Percentiles rank a stretch among this genome's conserved stretches.
Conservation (phyloP, 2,888 invertebrate species). For the Hirtodrosophila trivittata region DNA sequence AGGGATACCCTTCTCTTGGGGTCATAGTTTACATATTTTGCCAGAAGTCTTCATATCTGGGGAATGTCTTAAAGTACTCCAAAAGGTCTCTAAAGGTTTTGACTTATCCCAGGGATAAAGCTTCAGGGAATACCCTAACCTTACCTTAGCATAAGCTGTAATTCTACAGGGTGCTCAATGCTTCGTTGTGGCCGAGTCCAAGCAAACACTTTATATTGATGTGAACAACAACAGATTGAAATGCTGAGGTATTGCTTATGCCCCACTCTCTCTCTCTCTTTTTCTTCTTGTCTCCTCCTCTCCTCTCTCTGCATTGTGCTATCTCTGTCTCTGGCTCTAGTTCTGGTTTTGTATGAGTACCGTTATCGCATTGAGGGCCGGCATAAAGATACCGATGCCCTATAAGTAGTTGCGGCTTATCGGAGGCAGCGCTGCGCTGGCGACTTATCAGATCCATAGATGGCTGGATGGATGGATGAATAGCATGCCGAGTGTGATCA, state of each 20-base stretch:
- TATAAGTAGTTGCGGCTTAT: conserved; percentile 24
- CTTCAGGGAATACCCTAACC: too few species aligned
- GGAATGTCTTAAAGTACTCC: too few species aligned
- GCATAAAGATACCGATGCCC: conserved; percentile 26
- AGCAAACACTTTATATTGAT: background rate
- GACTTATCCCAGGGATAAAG: too few species aligned
- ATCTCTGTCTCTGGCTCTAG: background rate
- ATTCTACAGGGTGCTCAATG: conserved; percentile 6
- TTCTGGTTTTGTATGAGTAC: too few species aligned
- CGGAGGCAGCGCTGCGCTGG: conserved; percentile 13
- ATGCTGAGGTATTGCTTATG: background rate
- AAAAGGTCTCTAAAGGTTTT: too few species aligned
- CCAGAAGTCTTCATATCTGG: too few species aligned
- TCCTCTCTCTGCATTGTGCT: too few species aligned
- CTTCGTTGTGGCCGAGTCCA: conserved; percentile 7
- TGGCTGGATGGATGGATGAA: conserved; percentile 18
- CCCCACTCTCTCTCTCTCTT: background rate
- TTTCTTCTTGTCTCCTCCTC: too few species aligned
- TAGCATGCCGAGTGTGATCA: conserved; percentile 12
- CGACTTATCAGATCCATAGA: conserved; percentile 29
- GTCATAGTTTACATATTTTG: too few species aligned
- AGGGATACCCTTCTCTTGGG: too few species aligned
- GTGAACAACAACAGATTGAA: background rate
- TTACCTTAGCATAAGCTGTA: too few species aligned
- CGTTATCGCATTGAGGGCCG: conserved; percentile 2